A percentile compares a stretch with the other conserved stretches of the same genome.
These are phyloP conservation scores for Protosalanx chinensis DNA, from an alignment of 2,797 vertebrate species.

Conservation along the genomic window DNA sequence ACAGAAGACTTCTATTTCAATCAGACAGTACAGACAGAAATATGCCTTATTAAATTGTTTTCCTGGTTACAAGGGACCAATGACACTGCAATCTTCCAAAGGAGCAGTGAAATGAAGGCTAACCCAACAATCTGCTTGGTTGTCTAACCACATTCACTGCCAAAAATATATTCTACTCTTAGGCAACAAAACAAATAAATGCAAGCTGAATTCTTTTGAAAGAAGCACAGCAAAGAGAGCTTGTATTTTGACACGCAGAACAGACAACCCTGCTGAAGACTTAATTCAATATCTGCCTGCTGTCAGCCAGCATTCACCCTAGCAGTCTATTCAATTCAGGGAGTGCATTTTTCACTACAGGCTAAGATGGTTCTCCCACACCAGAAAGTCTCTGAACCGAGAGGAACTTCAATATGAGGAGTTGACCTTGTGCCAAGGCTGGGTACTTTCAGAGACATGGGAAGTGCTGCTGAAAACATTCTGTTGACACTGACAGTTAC, in stretches of 20 bases:
- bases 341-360: neutral
- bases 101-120: too few relatives aligned
- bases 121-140: too few relatives aligned
- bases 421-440: neutral
- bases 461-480: too few relatives aligned
- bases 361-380: neutral
- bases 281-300: neutral
- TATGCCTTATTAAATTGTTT: neutral
- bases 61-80: neutral
- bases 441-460: neutral
- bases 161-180: too few relatives aligned
- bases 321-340: neutral
- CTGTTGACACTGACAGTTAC: too few relatives aligned
- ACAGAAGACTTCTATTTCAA: neutral
- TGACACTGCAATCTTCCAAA: too few relatives aligned
- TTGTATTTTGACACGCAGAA: neutral
- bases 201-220: neutral
- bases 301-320: neutral
- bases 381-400: neutral
- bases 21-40: neutral
- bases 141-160: too few relatives aligned
- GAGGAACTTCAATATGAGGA: neutral
- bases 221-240: neutral
- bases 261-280: neutral
- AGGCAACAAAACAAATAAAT: too few relatives aligned